Evolutionary conservation across 1,140 invertebrate genomes (phyloP), one percentile per base, ranked within the genome.

Genomic region (Drosophila equinoxialis): DNA sequence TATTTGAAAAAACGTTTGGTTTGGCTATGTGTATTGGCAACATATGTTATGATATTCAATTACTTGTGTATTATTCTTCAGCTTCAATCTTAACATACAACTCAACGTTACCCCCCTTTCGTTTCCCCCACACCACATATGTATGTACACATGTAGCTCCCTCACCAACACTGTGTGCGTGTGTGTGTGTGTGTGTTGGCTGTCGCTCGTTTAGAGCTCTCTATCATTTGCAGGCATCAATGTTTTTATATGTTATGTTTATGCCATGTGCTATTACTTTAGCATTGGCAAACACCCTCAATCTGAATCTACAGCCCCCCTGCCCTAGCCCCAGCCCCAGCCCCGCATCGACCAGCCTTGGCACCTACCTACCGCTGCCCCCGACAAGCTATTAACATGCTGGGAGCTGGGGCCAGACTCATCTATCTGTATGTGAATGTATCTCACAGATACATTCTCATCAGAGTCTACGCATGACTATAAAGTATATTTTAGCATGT

Each of bases 401-500:
- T 26, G 60, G 35, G 61, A 45, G 55, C 6, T 30, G 57, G 55
- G 20, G 39, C 37, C 57, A 64, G 59, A 58, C 59, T 60, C 62
- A 51, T 51, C 45, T 51, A 51, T 51, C 20, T 51, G 8, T 13
- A 51, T 8, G 65, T 14, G 64, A 33, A 70, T 63, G 64, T 39
- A 68, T 64, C 67, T 48, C 64, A 58, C 71, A 48, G 65, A 74
- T 69, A 77, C 68, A 74, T 51, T 74, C 66, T 69, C 65, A 77
- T 68, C 67, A 82, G 60, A 81, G 20, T 72, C 77, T 78, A 86
- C 79, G 77, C 81, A 85, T 90, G 82, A 90, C 78, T 90, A 90
- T 90, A 90, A 90, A 83, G 86, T 84, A 90, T 90, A 86, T 90
- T 90, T 90, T 86, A 90, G 85, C 86, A 90, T 90, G 86, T 90